These are phyloP conservation scores for Pentalonia nigronervosa DNA, from an alignment of 1,140 invertebrate genomes.

Conservation along the genomic window DNA sequence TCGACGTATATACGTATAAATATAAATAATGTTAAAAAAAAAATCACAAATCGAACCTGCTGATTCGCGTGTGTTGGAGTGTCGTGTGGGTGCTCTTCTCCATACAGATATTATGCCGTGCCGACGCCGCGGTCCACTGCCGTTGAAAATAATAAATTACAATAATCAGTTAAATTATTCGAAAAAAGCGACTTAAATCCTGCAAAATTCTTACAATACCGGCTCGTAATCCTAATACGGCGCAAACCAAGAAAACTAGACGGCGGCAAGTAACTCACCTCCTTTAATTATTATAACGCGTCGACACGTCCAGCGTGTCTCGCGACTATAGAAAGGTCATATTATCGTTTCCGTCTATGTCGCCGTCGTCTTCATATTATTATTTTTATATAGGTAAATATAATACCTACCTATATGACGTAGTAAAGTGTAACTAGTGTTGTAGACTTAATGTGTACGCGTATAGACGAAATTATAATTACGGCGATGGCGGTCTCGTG, in stretches of 20 bases:
- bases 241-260: background rate
- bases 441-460: too few relatives aligned
- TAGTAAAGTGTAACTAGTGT: background rate
- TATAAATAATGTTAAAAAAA: background rate
- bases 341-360: background rate
- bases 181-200: background rate
- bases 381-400: background rate
- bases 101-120: background rate
- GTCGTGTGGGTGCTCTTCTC: background rate
- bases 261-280: background rate
- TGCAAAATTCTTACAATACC: too few relatives aligned
- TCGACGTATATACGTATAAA: background rate
- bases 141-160: background rate
- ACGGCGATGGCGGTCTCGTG: background rate
- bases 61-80: background rate
- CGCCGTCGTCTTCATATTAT: background rate
- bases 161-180: background rate
- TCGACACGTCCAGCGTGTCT: background rate
- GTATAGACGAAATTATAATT: slow-evolving; percentile 23
- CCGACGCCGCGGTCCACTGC: background rate
- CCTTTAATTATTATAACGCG: background rate
- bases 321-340: background rate
- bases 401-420: background rate
- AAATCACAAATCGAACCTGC: background rate
- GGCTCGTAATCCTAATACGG: background rate